phyloP scores from a whole-genome alignment of 2,113 vertebrate genomes.

The Siphamia tubifer region DNA sequence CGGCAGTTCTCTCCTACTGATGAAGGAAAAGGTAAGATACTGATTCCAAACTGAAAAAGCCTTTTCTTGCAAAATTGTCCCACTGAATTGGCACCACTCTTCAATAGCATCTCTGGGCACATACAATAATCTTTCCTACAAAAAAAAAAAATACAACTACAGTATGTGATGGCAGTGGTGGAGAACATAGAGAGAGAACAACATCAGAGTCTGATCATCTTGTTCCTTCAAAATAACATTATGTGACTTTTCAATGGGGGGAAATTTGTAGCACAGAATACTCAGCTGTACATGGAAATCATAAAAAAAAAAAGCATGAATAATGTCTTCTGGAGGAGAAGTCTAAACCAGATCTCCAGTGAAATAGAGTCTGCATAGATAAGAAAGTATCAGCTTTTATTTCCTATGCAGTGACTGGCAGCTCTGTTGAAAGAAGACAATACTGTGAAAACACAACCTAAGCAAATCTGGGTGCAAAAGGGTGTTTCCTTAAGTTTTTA shows the following conservation, averaged over 20 bases:
- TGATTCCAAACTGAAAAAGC: slow-evolving; percentile 23
- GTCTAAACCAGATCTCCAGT: not conserved
- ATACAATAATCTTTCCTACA: not conserved
- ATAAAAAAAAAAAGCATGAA: too few relatives aligned
- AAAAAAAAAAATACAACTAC: not conserved
- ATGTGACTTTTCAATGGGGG: not conserved
- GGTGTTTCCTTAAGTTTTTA: not conserved
- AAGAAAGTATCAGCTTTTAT: not conserved
- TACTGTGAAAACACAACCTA: not conserved
- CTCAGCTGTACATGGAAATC: too few relatives aligned
- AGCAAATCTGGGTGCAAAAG: not conserved
- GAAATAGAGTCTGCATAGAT: not conserved
- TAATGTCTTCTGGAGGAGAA: too few relatives aligned
- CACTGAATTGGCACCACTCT: not conserved
- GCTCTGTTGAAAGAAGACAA: not conserved
- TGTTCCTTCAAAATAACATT: not conserved
- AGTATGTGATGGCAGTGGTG: not conserved
- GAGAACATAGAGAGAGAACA: not conserved
- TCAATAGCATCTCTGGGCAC: not conserved
- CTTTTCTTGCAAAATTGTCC: not conserved
- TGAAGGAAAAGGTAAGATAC: slow-evolving; percentile 33
- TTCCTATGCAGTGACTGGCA: not conserved
- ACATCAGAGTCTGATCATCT: not conserved
- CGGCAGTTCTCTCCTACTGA: not conserved
- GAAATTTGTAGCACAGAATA: not conserved